These are phyloP conservation scores for Prolemur simus DNA, from an alignment of 2,113 vertebrate genomes.

Conservation along the genomic window DNA sequence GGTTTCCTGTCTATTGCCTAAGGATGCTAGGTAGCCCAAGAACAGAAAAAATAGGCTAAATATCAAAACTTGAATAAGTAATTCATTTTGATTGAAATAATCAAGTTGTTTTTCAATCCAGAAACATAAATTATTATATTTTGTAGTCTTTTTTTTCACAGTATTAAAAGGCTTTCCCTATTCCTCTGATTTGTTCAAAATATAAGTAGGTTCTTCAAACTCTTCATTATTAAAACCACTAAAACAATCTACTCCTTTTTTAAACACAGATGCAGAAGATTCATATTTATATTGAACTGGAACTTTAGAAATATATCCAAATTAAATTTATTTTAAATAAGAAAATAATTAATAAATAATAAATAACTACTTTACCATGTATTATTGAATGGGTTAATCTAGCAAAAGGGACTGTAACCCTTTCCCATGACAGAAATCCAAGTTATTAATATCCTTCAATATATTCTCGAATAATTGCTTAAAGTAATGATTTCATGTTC, in stretches of 20 bases:
- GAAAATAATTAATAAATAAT: background rate
- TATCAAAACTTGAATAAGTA: background rate
- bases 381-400: background rate
- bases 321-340: background rate
- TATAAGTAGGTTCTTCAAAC: background rate
- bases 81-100: background rate
- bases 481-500: background rate
- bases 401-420: background rate
- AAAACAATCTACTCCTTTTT: background rate
- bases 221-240: background rate
- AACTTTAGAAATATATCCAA: background rate
- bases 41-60: background rate
- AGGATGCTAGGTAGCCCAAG: background rate
- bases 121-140: background rate
- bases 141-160: background rate
- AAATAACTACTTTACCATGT: background rate
- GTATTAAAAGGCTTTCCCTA: background rate
- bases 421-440: background rate
- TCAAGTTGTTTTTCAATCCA: background rate
- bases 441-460: background rate
- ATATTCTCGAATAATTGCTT: background rate
- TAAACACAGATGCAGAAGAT: background rate
- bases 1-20: background rate
- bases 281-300: background rate
- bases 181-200: background rate